A percentile compares a stretch with the other conserved stretches of the same genome.
phyloP scores from a whole-genome alignment of 1,140 invertebrate genomes.

The Ylistrum balloti region DNA sequence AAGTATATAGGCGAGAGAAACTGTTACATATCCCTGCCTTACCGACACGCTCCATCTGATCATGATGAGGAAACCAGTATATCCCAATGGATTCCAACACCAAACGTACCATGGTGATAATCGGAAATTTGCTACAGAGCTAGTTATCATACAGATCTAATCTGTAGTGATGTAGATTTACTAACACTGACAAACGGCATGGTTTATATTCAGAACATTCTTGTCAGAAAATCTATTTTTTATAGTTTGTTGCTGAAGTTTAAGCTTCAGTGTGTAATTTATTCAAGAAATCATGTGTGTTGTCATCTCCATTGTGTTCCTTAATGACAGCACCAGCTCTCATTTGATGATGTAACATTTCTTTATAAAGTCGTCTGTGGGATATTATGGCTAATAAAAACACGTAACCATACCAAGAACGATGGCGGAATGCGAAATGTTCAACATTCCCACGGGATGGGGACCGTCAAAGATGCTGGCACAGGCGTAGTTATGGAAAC shows the following conservation, averaged over 20 bases:
- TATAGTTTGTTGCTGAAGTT: no score
- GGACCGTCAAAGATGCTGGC: constrained; percentile 11
- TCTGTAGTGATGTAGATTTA: not conserved
- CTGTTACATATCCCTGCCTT: not conserved
- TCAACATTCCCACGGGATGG: not conserved
- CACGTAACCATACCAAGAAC: not conserved
- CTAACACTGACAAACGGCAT: not conserved
- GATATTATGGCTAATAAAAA: not conserved
- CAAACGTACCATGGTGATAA: not conserved
- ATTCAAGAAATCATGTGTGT: not conserved
- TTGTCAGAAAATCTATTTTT: not conserved
- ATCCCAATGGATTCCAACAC: not conserved
- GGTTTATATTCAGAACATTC: not conserved
- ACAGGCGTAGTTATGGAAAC: not conserved
- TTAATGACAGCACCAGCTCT: not conserved
- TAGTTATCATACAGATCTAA: not conserved
- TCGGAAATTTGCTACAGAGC: not conserved
- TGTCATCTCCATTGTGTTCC: not conserved
- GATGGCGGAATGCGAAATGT: not conserved
- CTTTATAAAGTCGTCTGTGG: not conserved
- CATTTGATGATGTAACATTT: not conserved
- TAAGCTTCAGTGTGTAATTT: no score
- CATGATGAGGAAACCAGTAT: not conserved
- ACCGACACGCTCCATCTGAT: not conserved
- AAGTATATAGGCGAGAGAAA: not conserved